Evolutionary conservation across 1,140 invertebrate species (phyloP), one percentile per base, ranked within the genome.

Genomic region (Formica exsecta): DNA sequence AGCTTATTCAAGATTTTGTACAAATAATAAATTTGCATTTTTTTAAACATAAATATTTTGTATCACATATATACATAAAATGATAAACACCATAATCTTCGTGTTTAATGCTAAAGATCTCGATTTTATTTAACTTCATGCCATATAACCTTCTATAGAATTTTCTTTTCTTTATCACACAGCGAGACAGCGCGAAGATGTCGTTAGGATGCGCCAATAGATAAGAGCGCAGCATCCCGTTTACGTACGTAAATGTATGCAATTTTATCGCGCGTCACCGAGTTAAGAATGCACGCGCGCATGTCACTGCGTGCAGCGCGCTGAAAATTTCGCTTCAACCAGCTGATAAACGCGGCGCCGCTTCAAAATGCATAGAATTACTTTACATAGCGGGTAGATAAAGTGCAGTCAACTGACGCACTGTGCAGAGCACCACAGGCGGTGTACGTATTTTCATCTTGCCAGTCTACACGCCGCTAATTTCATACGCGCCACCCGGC

Each of bases 311-410:
- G 79, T 44, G 80, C 59, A 59, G 57, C 25, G 32, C 51, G 70
- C 68, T 61, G 71, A 62, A 74, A 84, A 48, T 84, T 51, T 79
- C 38, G 66, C 44, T 68, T 75, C 66, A 41, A 79, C 51, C 68
- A 44, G 32, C 76, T 75, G 87, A 88, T 88, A 88, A 89, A 88
- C 62, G 84, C 38, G 44, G 32, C 65, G 76, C 22, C 87, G 73
- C 65, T 86, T 89, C 88, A 84, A 90, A 90, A 90, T 90, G 88
- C 88, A 90, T 89, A 89, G 88, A 89, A 89, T 77, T 86, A 89
- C 77, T 90, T 90, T 90, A 86, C 88, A 90, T 90, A 76, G 85
- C 86, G 86, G 89, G 86, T 76, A 75, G 76, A 84, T 83, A 89
- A 80, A 79, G 77, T 38, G 83, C 59, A 75, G 71, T 75, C 83